Base-by-base conservation (phyloP, 2,797 vertebrate genomes). In the Semaprochilodus insignis region DNA sequence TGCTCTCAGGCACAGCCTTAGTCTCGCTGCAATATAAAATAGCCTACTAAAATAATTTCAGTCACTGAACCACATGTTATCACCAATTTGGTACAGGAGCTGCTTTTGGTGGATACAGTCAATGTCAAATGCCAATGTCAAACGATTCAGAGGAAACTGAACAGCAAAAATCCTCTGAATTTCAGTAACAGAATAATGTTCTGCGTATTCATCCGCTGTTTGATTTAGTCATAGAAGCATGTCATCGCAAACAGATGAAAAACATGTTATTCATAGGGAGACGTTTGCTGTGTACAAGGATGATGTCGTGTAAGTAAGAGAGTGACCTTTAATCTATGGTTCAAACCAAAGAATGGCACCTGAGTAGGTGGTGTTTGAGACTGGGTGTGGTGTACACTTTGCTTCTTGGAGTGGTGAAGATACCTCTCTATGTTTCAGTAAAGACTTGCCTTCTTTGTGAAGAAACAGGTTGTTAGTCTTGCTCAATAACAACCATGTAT, bases 321-420 rank as follows among this genome's bases (percentile, higher is more conserved):
- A n/a, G 19, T 21, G 11, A 48, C 36, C 67, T 71, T 71, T 71
- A 25, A 11, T 48, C 15, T 15, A 48, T 23, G 11, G 36, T 48
- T 48, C 5, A n/a, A 51, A n/a, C 4, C 11, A 51, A 51, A 71
- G 34, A 51, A 34, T 13, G 17, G 25, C 48, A 72, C 48, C n/a
- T 51, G 13, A 52, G 16, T 52, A 72, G 23, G 69, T 14, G 3
- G 65, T 40, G 48, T 72, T 25, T 74, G 7, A 54, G 16, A 6
- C 71, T 57, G 51, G 71, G 71, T 74, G 51, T 74, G 71, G 67
- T 71, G 40, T 52, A 52, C 48, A 3, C 25, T 74, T 25, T 71
- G 71, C 51, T 19, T 70, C 21, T 21, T 2, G 19, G 25, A 21
- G 71, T 27, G 34, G 48, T 40, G 31, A 59, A 15, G 54, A 57